Percentiles rank a stretch among this genome's conserved stretches.
phyloP scores from a whole-genome alignment of 2,113 vertebrate genomes.

The Spea multiplicata region DNA sequence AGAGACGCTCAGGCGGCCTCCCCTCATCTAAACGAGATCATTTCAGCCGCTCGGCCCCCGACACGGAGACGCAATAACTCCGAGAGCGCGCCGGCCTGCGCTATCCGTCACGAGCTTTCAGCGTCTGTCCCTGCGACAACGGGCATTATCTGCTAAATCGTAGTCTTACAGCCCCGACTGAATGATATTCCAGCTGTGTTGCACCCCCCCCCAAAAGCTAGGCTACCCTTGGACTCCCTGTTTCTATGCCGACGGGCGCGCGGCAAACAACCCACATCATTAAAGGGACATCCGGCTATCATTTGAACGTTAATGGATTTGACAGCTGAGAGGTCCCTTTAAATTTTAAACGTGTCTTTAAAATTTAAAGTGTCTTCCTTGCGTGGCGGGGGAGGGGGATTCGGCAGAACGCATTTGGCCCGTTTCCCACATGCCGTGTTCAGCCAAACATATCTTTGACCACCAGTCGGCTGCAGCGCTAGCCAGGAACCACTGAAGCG shows the following conservation, averaged over 20 bases:
- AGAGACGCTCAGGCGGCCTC: conserved; percentile 32
- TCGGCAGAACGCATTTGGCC: conserved; percentile 2
- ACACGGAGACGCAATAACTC: conserved; percentile 36
- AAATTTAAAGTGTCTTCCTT: background rate
- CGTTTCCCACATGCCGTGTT: too few species aligned
- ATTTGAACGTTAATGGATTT: too few species aligned
- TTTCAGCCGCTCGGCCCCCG: conserved; percentile 39
- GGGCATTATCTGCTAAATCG: conserved; percentile 24
- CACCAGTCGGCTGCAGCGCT: too few species aligned
- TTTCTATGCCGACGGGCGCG: background rate
- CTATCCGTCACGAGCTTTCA: conserved; percentile 16
- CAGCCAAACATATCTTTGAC: too few species aligned
- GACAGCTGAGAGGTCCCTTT: too few species aligned
- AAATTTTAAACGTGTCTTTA: too few species aligned
- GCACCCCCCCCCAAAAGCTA: conserved; percentile 30
- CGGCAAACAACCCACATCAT: too few species aligned
- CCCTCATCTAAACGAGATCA: conserved; percentile 34
- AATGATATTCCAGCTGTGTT: conserved; percentile 33
- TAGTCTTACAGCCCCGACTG: conserved; percentile 29
- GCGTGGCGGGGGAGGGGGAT: background rate
- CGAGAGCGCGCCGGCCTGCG: conserved; percentile 13
- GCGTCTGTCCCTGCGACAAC: conserved; percentile 21
- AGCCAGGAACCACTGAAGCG: too few species aligned
- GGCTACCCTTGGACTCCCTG: conserved; percentile 16
- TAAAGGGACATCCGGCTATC: conserved; percentile 25